Evolutionary conservation across 2,797 vertebrate species (phyloP), one percentile per base, ranked within the genome.

Genomic region (Tokudaia tokunoshimensis): DNA sequence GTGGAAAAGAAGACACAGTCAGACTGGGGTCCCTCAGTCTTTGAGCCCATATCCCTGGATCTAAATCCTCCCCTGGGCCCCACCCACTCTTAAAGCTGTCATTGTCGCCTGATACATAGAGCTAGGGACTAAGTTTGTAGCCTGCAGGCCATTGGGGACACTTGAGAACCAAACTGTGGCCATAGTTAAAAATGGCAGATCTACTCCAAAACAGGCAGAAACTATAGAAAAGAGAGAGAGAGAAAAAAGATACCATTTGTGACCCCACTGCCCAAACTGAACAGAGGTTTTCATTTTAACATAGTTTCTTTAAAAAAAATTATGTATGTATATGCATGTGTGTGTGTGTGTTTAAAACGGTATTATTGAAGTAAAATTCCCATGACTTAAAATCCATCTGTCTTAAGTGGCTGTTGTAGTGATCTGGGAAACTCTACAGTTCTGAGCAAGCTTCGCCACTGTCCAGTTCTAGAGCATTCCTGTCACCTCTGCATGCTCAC

Each of bases 401-500:
- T 47, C 76, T 80, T 81, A 70, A 92, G 12, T 2, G 26, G 50
- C 8, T 57, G 9, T 15, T n/a, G 70, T 24, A n/a, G 41, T 1
- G 80, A 67, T 26, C 22, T 41, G 44, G 37, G 47, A n/a, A 44
- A 83, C 57, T 10, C 61, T 65, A 26, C 17, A 26, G 22, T 15
- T 22, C 19, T 29, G 1, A 8, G 17, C 15, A 14, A 29, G 19
- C 50, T 44, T 34, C 34, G 2, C 37, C 15, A 44, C 37, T 3
- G 29, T 17, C 50, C n/a, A 65, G 37, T 44, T 4, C 65, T 31
- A 65, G 67, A 70, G 20, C 41, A 37, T 44, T 52, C 31, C 70
- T 34, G 6, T 57, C 10, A 20, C 41, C 52, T 50, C 34, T n/a
- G 11, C 4, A 0, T 0, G 6, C 26, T 55, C 3, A 0, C 24